Base-by-base conservation (phyloP, 2,113 vertebrate species). In the Neolamprologus sp. region DNA sequence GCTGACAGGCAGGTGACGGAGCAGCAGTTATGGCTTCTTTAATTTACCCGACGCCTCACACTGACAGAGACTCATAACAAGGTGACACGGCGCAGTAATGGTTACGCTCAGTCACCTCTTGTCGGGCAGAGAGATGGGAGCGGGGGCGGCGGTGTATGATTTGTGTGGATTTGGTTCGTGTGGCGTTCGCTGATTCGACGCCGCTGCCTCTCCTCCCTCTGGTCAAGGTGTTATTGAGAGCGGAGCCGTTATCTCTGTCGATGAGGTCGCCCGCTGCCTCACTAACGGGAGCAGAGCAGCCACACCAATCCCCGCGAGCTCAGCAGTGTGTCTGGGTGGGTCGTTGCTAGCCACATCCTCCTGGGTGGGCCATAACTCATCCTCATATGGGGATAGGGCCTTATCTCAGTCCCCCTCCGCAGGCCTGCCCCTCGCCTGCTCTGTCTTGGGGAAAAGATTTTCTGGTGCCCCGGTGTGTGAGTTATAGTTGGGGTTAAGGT, bases 291-390 rank as follows among this genome's bases (percentile, higher is more conserved):
- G 84, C 40, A 89, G 91, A 80, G 84, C 88, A 13, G 81, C 85
- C 71, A 82, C 53, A 87, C 91, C 93, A 91, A 93, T 94, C 90
- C 88, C 73, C 78, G 82, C 16, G 3, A 87, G 91, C 87, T 7
- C 84, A 73, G 86, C 79, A 19, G 88, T 78, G 31, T 90, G 94
- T 93, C 82, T 75, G 84, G 87, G 89, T 87, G 86, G 92, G 90
- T 91, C 57, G 89, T 88, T 90, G 91, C 92, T 91, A 91, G 91
- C 93, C 91, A 89, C 90, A 47, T 94, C 91, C 94, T 94, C 89
- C 90, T 93, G 93, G 96, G 95, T 96, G 95, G 96, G 94, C 95
- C 89, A 95, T 96, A 95, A 95, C 92, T 95, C 96, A 95, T 95
- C 94, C 92, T 75, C 60, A 85, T 89, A 87, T 83, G 84, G 84